phyloP scores from a whole-genome alignment of 2,888 invertebrate species.

The Odontomyia ornata region DNA sequence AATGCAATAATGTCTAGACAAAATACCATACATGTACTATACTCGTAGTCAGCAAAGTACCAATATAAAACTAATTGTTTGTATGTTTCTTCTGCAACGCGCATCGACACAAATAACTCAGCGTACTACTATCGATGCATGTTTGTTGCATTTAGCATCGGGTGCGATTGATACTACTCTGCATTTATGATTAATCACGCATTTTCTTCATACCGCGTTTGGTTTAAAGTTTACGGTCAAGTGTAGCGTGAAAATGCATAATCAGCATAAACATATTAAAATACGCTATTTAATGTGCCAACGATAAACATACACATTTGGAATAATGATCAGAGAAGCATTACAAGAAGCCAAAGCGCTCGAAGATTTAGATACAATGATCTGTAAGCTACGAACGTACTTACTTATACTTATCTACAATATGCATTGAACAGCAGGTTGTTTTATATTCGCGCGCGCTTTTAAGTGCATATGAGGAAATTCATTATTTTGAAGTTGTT shows the following conservation, averaged over 20 bases:
- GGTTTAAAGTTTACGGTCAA: constrained; percentile 28
- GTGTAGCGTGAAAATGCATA: constrained; percentile 34
- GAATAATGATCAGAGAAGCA: constrained; percentile 21
- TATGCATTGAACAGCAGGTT: too few species aligned
- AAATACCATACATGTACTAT: neutral
- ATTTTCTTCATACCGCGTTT: neutral
- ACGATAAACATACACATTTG: neutral
- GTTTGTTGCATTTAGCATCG: constrained; percentile 12
- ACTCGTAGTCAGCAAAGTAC: neutral
- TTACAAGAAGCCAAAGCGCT: neutral
- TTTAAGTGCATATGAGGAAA: too few species aligned
- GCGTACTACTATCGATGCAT: neutral
- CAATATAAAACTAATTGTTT: too few species aligned
- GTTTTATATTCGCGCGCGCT: neutral
- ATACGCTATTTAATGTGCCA: neutral
- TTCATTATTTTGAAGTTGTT: too few species aligned
- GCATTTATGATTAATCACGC: constrained; percentile 20
- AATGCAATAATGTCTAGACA: constrained; percentile 18
- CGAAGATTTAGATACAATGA: neutral
- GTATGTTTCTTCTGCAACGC: too few species aligned
- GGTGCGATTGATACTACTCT: constrained; percentile 17
- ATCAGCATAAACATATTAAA: constrained; percentile 25
- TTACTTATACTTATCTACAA: too few species aligned
- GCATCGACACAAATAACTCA: too few species aligned
- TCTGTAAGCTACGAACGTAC: too few species aligned